Percentiles rank a stretch among this genome's conserved stretches.
Conservation (phyloP, 2,888 invertebrate genomes). For the Drosophila mettleri region DNA sequence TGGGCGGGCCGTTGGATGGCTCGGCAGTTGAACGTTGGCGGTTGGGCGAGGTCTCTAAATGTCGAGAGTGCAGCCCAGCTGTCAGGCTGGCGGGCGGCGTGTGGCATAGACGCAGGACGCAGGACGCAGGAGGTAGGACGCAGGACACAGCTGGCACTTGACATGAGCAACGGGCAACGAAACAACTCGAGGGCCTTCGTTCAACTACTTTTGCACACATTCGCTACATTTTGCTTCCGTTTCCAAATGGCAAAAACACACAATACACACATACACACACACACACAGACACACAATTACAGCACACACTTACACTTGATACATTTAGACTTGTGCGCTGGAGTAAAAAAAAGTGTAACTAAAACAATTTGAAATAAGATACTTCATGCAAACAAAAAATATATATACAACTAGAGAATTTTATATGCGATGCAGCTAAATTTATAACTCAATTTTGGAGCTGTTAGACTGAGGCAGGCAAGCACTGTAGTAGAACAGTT, state of each 20-base stretch:
- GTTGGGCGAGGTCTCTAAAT: conserved; percentile 66
- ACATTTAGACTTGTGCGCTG: conserved; percentile 33
- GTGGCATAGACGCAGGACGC: conserved; percentile 28
- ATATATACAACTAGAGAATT: conserved; percentile 6
- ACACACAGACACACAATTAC: conserved; percentile 12
- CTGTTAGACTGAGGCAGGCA: conserved; percentile 1
- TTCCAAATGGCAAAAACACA: conserved; percentile 67
- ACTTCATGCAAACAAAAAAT: conserved; percentile 31
- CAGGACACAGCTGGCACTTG: conserved; percentile 75
- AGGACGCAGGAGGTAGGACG: conserved; percentile 37
- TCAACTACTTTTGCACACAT: conserved; percentile 60
- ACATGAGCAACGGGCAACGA: conserved; percentile 76
- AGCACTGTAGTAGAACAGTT: neutral
- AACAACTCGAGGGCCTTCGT: conserved; percentile 76
- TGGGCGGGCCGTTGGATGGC: conserved; percentile 7
- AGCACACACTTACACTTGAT: conserved; percentile 20
- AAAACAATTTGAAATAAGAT: conserved; percentile 69
- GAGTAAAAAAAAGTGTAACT: conserved; percentile 56
- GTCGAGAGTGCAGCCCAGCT: conserved; percentile 70
- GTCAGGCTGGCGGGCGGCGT: conserved; percentile 43
- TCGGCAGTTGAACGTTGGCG: conserved; percentile 2
- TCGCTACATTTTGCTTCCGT: conserved; percentile 65
- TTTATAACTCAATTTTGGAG: conserved; percentile 56
- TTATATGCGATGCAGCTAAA: conserved; percentile 29
- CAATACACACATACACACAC: conserved; percentile 33